phyloP scores from a whole-genome alignment of 2,797 vertebrate genomes.

The Tragopan temminckii region DNA sequence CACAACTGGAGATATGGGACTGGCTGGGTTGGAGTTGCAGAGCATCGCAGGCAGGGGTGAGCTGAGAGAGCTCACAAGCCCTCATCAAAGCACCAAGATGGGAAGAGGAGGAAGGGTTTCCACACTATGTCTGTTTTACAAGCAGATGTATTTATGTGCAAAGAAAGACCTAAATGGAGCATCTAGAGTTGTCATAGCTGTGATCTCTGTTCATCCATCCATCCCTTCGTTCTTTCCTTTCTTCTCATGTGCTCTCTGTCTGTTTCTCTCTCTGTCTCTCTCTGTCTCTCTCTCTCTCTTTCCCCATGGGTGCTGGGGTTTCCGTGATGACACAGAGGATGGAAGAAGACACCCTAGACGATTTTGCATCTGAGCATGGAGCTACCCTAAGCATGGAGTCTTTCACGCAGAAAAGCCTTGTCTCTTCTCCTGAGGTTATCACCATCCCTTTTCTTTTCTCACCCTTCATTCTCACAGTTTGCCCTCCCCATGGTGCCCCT shows the following conservation, averaged over 20 bases:
- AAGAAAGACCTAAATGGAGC: not conserved
- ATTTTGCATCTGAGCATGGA: constrained; percentile 88
- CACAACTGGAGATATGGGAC: rapidly evolving
- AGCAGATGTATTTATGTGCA: not conserved
- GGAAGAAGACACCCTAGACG: constrained; percentile 87
- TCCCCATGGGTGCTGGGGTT: constrained; percentile 73
- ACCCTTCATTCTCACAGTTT: not conserved
- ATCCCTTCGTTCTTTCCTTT: constrained; percentile 44
- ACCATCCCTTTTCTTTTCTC: constrained; percentile 15
- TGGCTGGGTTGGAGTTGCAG: rapidly evolving
- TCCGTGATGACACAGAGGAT: constrained; percentile 85
- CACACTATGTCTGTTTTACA: not conserved
- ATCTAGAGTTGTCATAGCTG: constrained; percentile 13
- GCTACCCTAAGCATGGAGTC: constrained; percentile 89
- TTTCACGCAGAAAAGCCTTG: constrained; percentile 95
- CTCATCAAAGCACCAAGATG: not conserved
- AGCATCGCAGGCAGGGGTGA: not conserved
- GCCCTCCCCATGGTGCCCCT: rapidly evolving
- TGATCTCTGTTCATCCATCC: not conserved
- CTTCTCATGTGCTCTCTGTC: constrained; percentile 45
- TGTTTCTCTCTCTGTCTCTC: constrained; percentile 11
- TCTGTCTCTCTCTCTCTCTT: not conserved
- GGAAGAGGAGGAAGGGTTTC: not conserved
- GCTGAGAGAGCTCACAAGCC: not conserved
- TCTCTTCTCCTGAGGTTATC: constrained; percentile 96